phyloP scores from a whole-genome alignment of 2,797 vertebrate species.

The Delichon dasypus region DNA sequence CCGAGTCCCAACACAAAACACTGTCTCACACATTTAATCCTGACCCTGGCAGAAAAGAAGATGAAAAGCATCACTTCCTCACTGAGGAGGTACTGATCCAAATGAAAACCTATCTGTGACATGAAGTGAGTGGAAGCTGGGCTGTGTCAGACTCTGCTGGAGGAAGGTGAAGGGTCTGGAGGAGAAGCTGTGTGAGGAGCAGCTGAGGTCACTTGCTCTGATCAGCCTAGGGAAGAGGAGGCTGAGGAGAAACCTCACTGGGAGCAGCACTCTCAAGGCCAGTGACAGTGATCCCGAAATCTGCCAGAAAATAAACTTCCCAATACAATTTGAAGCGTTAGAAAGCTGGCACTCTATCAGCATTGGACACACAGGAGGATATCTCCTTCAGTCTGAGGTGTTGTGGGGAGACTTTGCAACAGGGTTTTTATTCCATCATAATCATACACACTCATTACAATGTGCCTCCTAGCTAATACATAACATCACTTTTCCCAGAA shows the following conservation, averaged over 20 bases:
- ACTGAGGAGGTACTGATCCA: background rate
- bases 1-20: no score
- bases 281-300: accelerated
- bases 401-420: background rate
- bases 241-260: background rate
- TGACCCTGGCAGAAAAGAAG: no score
- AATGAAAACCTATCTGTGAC: accelerated
- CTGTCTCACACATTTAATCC: no score
- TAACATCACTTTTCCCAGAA: background rate
- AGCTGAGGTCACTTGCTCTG: background rate
- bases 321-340: background rate
- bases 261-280: background rate
- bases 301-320: background rate
- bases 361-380: background rate
- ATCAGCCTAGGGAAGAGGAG: background rate
- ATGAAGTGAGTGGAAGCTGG: accelerated
- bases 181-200: accelerated
- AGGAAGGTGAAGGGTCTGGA: background rate
- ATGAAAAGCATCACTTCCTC: no score
- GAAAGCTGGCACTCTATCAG: background rate
- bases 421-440: background rate
- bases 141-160: background rate
- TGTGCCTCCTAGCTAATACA: background rate
- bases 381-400: background rate
- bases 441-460: background rate